Evolutionary conservation across 2,113 vertebrate genomes (phyloP).

Genomic region (Marmota monax): DNA sequence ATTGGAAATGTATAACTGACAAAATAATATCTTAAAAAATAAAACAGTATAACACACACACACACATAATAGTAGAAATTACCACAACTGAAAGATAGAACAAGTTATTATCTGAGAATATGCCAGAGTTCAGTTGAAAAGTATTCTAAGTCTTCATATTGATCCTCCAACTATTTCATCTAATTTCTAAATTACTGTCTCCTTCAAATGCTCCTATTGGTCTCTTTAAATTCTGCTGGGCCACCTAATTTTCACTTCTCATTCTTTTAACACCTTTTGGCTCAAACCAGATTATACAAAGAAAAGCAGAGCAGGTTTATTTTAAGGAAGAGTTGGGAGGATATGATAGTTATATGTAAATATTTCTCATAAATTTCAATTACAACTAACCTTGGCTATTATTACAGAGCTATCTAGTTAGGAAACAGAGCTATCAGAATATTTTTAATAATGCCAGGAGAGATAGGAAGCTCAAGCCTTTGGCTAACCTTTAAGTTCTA

Average conservation of each 20-base stretch:
- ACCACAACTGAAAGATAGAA: background rate
- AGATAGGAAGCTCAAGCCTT: background rate
- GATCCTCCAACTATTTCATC: background rate
- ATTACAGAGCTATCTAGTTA: background rate
- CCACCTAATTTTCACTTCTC: background rate
- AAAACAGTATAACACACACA: background rate
- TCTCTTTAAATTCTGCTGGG: background rate
- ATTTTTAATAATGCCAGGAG: background rate
- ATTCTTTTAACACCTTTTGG: background rate
- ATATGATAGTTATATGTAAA: background rate
- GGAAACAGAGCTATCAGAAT: background rate
- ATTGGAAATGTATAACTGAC: background rate
- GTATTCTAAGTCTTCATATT: background rate
- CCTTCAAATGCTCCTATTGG: background rate
- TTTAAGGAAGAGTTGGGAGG: background rate
- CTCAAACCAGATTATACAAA: background rate
- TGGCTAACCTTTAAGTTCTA: background rate
- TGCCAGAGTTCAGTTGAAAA: slow-evolving; percentile 11
- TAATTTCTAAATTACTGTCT: slow-evolving; percentile 1
- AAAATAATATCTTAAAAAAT: background rate
- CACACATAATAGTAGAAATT: background rate
- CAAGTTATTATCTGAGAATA: background rate
- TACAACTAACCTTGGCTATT: background rate
- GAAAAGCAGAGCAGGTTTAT: background rate
- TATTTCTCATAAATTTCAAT: background rate